A percentile compares a stretch with the other conserved stretches of the same genome.
Evolutionary conservation across 2,113 vertebrate species (phyloP).

Genomic region (Mobula birostris): DNA sequence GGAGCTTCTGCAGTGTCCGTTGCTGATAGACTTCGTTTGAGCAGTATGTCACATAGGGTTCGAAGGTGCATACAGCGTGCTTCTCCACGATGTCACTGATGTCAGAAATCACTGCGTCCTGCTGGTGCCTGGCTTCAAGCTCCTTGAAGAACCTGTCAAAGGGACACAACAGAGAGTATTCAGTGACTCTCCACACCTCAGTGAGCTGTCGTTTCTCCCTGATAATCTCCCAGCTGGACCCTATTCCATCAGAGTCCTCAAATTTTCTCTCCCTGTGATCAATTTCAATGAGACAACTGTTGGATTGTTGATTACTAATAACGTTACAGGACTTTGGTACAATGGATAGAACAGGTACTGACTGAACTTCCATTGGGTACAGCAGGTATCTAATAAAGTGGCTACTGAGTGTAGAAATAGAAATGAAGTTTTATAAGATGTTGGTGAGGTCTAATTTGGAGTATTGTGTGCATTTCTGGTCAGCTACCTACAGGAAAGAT

Average conservation of each 20-base stretch:
- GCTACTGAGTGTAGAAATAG: no score
- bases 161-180: neutral
- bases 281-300: neutral
- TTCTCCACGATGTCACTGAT: conserved; percentile 85
- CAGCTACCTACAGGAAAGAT: no score
- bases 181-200: neutral
- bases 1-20: conserved; percentile 78
- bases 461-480: no score
- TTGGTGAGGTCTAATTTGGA: no score
- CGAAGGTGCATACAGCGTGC: conserved; percentile 75
- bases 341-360: no score
- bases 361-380: neutral
- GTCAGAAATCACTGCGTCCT: conserved; percentile 76
- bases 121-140: conserved; percentile 78
- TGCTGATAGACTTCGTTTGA: conserved; percentile 97
- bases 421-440: no score
- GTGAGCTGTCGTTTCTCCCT: no score
- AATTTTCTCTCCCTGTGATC: neutral
- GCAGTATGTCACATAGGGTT: conserved; percentile 91
- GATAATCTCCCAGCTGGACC: no score
- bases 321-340: neutral
- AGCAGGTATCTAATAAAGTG: no score
- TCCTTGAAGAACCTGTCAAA: conserved; percentile 83
- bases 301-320: no score
- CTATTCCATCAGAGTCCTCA: neutral